Evolutionary conservation across 1,140 invertebrate species (phyloP), one percentile per base, ranked within the genome.

Genomic region (Drosophila busckii): DNA sequence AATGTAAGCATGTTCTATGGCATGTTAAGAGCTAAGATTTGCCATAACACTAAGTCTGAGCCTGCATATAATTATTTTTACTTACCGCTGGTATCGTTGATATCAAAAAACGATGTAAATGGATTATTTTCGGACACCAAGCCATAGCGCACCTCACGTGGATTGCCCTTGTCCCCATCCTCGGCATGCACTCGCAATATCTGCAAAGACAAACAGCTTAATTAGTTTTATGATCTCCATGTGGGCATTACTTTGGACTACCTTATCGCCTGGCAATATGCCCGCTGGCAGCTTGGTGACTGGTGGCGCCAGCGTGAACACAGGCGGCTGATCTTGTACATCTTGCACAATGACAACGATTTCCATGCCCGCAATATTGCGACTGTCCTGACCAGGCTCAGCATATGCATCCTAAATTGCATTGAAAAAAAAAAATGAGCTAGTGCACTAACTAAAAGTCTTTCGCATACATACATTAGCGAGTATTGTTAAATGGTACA

Each of bases 151-250:
- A 96, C 92, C 66, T 93, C 92, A 29, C 95, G 90, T 2, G 94
- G 94, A 26, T 92, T 92, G 1, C 94, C 94, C 84, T 93, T 94
- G 84, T 97, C 95, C 2, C 95, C 95, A 86, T 97, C 95, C 87
- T 95, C 93, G n/a, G 95, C 95, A 58, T 92, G 91, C 1, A 97
- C 93, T 87, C 91, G 90, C 8, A 95, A 76, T 52, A 93, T 92
- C 92, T 93, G 5, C 0, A 9, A 69, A 78, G 55, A 28, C 35
- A 16, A 56, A 53, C 34, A 26, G 17, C 10, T 45, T 26, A 10
- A 4, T 1, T 9, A 38, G 19, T 35, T 34, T 17, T 10, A 25
- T n/a, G 19, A 37, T 29, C 17, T 10, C 2, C 7, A 20, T 13
- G 15, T 4, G 6, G 16, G 10, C 3, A 38, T 23, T 13, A 29